Evolutionary conservation across 2,888 invertebrate genomes (phyloP).

Genomic region (Callinectes sapidus): DNA sequence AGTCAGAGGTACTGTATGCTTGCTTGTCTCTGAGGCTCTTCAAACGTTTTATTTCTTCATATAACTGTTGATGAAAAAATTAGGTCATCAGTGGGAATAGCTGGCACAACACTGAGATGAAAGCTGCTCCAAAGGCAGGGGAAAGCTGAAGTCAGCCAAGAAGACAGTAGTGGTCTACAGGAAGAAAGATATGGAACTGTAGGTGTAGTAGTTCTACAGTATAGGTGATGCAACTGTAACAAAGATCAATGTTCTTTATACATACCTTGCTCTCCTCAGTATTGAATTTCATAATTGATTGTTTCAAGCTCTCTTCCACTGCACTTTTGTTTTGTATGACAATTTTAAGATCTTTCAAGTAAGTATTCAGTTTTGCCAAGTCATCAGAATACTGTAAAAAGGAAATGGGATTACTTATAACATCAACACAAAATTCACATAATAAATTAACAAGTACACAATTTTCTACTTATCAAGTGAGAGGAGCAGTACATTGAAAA

Average conservation of each 20-base stretch:
- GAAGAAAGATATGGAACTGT: no score
- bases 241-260: no score
- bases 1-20: not conserved
- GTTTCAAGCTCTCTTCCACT: not conserved
- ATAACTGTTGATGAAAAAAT: no score
- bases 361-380: not conserved
- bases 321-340: not conserved
- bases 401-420: not conserved
- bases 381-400: slow-evolving; percentile 15
- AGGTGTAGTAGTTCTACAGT: no score
- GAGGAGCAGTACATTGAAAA: no score
- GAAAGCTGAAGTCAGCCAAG: no score
- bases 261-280: not conserved
- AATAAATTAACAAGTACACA: not conserved
- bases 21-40: not conserved
- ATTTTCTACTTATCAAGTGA: no score
- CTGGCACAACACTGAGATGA: no score
- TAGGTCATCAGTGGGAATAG: no score
- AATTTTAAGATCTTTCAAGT: not conserved
- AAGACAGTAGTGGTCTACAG: no score
- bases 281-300: not conserved
- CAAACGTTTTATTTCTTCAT: not conserved
- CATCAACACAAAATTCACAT: not conserved
- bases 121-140: no score
- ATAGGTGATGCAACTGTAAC: no score